These are phyloP conservation scores for Pangasius sanitwongsei DNA, from an alignment of 2,797 vertebrate species.

Conservation along the genomic window DNA sequence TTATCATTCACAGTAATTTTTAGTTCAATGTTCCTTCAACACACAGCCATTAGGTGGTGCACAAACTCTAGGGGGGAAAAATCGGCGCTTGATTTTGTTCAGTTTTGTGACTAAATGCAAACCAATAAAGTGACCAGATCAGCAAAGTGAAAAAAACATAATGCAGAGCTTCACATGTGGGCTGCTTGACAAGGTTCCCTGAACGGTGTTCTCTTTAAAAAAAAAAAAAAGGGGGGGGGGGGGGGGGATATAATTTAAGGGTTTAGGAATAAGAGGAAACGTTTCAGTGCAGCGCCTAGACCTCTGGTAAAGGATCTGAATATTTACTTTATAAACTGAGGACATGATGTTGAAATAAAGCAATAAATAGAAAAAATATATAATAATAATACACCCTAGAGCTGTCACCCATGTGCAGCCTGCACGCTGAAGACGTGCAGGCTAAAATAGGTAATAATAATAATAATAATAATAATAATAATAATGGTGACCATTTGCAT, in stretches of 20 bases:
- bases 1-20: background rate
- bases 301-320: background rate
- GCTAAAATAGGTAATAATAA: background rate
- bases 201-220: background rate
- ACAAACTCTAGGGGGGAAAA: background rate
- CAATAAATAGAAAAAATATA: background rate
- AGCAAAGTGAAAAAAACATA: background rate
- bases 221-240: background rate
- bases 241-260: too few relatives aligned
- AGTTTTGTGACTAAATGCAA: background rate
- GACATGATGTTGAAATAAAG: background rate
- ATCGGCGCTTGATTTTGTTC: background rate
- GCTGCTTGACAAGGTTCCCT: background rate
- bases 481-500: background rate
- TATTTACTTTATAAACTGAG: conserved; percentile 4
- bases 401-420: background rate
- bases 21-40: background rate
- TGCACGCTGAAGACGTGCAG: background rate
- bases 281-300: background rate
- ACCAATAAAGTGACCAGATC: background rate
- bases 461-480: background rate
- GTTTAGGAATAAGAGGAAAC: background rate
- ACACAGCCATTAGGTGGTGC: conserved; percentile 28
- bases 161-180: background rate
- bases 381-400: background rate